Evolutionary conservation across 2,888 invertebrate genomes (phyloP).

Genomic region (Nomada hirtipes): DNA sequence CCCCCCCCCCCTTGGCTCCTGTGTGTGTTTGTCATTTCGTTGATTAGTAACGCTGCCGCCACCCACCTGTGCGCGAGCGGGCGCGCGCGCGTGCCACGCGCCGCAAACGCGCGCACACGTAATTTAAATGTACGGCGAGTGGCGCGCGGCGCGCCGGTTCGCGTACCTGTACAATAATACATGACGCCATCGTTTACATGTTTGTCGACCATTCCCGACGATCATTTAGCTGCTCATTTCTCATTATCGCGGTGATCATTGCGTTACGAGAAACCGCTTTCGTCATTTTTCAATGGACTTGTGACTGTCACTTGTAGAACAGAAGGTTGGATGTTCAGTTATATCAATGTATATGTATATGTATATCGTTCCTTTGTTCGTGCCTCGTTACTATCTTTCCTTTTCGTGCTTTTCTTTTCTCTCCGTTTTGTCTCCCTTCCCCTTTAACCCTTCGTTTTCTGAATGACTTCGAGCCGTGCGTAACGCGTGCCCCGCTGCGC

Average conservation of each 20-base stretch:
- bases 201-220: conserved; percentile 18
- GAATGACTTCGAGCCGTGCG: conserved; percentile 50
- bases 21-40: conserved; percentile 52
- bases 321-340: conserved; percentile 70
- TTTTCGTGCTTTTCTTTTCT: conserved; percentile 5
- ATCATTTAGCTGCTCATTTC: conserved; percentile 43
- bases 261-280: conserved; percentile 57
- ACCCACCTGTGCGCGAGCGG: conserved; percentile 25
- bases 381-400: conserved; percentile 22
- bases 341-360: conserved; percentile 41
- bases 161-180: conserved; percentile 27
- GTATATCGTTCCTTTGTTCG: conserved; percentile 50
- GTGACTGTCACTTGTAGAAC: conserved; percentile 67
- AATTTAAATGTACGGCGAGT: too few species aligned
- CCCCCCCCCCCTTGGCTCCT: conserved; percentile 47
- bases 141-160: not conserved
- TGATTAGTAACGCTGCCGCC: conserved; percentile 51
- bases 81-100: not conserved
- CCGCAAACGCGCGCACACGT: too few species aligned
- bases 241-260: conserved; percentile 37
- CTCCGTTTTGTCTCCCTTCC: not conserved
- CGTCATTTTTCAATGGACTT: conserved; percentile 59
- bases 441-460: conserved; percentile 15
- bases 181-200: conserved; percentile 43
- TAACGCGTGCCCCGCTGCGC: conserved; percentile 51